These are phyloP conservation scores for Steinernema carpocapsae DNA, from an alignment of 2,888 invertebrate genomes.

Conservation along the genomic window DNA sequence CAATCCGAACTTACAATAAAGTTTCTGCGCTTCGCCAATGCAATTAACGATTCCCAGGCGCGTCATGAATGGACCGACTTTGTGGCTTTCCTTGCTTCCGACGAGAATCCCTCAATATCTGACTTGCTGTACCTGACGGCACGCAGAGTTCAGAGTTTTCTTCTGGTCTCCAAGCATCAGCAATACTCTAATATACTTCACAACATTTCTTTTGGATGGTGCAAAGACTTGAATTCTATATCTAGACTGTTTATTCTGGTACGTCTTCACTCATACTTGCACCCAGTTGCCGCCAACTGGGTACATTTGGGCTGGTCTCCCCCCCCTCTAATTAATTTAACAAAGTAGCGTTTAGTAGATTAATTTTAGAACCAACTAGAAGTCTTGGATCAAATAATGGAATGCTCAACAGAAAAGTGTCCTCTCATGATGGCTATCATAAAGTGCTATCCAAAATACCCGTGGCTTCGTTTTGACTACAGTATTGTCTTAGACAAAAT, in stretches of 20 bases:
- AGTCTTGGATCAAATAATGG: neutral
- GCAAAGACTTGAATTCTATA: neutral
- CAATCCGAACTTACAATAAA: neutral
- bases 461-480: constrained; percentile 3
- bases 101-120: neutral
- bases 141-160: neutral
- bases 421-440: neutral
- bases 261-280: neutral
- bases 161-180: neutral
- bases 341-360: neutral
- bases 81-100: neutral
- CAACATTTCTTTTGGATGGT: constrained; percentile 7
- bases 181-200: neutral
- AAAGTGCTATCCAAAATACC: neutral
- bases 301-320: neutral
- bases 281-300: no score
- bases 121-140: neutral
- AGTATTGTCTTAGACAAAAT: neutral
- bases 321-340: no score
- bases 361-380: neutral
- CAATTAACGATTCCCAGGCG: neutral
- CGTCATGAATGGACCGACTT: constrained; percentile 15
- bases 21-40: neutral
- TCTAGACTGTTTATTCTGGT: neutral
- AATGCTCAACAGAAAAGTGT: neutral